Evolutionary conservation across 2,797 vertebrate species (phyloP).

Genomic region (Enoplosus armatus): DNA sequence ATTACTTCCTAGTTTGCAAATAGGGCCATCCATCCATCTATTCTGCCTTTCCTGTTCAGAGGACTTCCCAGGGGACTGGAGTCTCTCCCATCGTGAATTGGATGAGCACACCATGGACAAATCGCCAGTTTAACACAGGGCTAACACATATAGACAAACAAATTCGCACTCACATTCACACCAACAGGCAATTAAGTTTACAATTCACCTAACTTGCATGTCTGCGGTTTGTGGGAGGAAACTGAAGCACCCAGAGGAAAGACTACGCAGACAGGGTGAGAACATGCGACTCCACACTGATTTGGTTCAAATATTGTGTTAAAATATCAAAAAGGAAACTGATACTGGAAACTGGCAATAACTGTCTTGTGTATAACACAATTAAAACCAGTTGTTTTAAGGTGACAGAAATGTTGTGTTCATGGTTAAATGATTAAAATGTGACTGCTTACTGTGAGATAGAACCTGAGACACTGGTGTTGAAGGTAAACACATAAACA

Average conservation of each 20-base stretch:
- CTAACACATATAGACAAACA: conserved; percentile 28
- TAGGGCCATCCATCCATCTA: background rate
- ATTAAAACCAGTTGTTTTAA: background rate
- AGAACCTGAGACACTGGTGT: background rate
- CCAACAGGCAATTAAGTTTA: conserved; percentile 23
- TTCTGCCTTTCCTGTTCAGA: background rate
- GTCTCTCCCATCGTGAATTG: conserved; percentile 20
- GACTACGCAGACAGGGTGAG: conserved; percentile 5
- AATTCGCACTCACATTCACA: conserved; percentile 36
- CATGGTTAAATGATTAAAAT: background rate
- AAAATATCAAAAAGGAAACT: background rate
- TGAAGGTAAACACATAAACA: conserved; percentile 7
- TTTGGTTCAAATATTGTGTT: background rate
- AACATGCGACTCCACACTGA: background rate
- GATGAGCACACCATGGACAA: conserved; percentile 7
- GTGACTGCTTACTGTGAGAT: background rate
- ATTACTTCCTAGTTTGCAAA: conserved; percentile 2
- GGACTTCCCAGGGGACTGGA: background rate
- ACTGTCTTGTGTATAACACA: background rate
- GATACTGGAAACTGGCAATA: no score
- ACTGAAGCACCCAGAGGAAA: conserved; percentile 18
- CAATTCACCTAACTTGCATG: conserved; percentile 28
- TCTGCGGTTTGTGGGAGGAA: conserved; percentile 27
- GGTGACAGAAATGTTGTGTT: background rate
- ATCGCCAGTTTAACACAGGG: conserved; percentile 12